Percentiles rank a stretch among this genome's conserved stretches.
Conservation (phyloP, 2,797 vertebrate species). For the Molothrus aeneus region DNA sequence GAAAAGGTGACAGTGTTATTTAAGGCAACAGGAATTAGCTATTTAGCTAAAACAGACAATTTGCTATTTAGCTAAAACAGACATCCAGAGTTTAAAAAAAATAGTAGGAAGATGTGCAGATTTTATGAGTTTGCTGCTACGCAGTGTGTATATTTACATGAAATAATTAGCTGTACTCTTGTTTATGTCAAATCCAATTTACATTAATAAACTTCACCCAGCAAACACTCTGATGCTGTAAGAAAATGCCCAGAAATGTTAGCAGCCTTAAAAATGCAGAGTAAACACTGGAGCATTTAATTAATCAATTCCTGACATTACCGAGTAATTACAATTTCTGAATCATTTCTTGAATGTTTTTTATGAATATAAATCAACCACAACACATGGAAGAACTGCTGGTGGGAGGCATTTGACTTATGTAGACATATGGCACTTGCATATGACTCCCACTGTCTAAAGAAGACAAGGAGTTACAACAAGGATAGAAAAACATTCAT, state of each 20-base stretch:
- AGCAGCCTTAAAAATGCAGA: constrained; percentile 18
- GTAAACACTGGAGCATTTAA: constrained; percentile 56
- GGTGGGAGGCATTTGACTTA: neutral
- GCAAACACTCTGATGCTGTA: neutral
- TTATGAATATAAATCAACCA: constrained; percentile 40
- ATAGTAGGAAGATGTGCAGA: constrained; percentile 40
- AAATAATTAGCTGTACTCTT: constrained; percentile 69
- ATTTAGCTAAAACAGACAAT: neutral
- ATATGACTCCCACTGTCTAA: neutral
- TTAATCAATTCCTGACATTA: constrained; percentile 60
- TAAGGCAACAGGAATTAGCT: neutral
- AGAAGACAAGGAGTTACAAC: neutral
- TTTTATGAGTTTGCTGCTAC: constrained; percentile 55
- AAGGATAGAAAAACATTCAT: neutral
- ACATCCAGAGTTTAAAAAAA: neutral
- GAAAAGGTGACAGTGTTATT: neutral
- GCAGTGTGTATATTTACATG: constrained; percentile 60
- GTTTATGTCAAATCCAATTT: constrained; percentile 76
- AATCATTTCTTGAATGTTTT: constrained; percentile 31
- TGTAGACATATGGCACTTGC: neutral
- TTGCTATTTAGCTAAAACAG: neutral
- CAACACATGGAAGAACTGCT: constrained; percentile 3
- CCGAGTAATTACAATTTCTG: constrained; percentile 52
- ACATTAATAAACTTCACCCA: constrained; percentile 66
- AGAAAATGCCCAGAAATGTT: constrained; percentile 44